phyloP scores from a whole-genome alignment of 2,888 invertebrate genomes.

The Ecdyonurus torrentis region DNA sequence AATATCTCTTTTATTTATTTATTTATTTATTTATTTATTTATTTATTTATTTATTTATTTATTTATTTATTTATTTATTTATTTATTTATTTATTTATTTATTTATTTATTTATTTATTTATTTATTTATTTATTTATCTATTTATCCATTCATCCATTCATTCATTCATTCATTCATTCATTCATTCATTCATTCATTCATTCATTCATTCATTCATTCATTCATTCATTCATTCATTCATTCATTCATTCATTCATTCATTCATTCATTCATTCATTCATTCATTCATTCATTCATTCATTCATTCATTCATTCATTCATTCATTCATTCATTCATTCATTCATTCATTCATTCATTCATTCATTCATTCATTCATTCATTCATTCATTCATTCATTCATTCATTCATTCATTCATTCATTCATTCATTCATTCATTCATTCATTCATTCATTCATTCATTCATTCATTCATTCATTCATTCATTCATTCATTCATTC shows the following conservation, averaged over 20 bases:
- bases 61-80: not conserved
- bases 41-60: not conserved
- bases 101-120: not conserved
- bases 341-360: not conserved
- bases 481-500: not conserved
- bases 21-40: not conserved
- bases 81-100: not conserved
- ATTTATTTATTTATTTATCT: not conserved
- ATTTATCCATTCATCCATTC: not conserved
- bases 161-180: not conserved
- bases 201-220: not conserved
- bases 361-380: not conserved
- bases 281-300: not conserved
- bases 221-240: not conserved
- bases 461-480: not conserved
- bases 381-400: not conserved
- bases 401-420: not conserved
- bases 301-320: not conserved
- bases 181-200: not conserved
- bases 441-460: not conserved
- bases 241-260: not conserved
- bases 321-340: not conserved
- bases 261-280: not conserved
- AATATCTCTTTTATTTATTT: not conserved
- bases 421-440: not conserved